phyloP scores from a whole-genome alignment of 2,797 vertebrate genomes.

The Iguana delicatissima region DNA sequence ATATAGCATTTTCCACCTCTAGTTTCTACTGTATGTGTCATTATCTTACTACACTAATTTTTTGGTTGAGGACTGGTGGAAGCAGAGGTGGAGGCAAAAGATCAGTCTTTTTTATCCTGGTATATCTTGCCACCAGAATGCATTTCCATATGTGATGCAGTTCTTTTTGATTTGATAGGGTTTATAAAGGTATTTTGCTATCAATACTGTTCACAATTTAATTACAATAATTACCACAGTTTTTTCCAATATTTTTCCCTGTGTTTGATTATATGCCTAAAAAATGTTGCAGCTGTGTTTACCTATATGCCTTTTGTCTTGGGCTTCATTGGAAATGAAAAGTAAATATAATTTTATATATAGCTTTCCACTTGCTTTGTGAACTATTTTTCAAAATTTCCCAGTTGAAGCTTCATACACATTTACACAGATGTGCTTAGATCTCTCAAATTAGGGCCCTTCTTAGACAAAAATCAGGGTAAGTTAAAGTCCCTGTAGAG shows the following conservation, averaged over 20 bases:
- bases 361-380: constrained; percentile 85
- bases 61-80: constrained; percentile 14
- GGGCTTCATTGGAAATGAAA: constrained; percentile 80
- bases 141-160: constrained; percentile 53
- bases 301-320: constrained; percentile 85
- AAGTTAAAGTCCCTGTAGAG: constrained; percentile 67
- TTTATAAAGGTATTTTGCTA: constrained; percentile 82
- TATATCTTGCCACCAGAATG: constrained; percentile 41
- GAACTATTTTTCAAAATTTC: constrained; percentile 81
- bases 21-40: constrained; percentile 49
- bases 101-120: constrained; percentile 41
- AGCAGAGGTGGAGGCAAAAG: not conserved
- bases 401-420: constrained; percentile 76
- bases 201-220: constrained; percentile 84
- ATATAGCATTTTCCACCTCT: constrained; percentile 36
- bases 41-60: not conserved
- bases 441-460: constrained; percentile 69
- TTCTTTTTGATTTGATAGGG: constrained; percentile 77
- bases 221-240: constrained; percentile 86
- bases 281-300: constrained; percentile 86
- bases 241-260: constrained; percentile 83
- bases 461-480: constrained; percentile 75
- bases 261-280: constrained; percentile 84
- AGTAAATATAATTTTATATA: constrained; percentile 84
- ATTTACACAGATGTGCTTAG: constrained; percentile 72